phyloP scores from a whole-genome alignment of 1,140 invertebrate species.

The Zaprionus ghesquierei region DNA sequence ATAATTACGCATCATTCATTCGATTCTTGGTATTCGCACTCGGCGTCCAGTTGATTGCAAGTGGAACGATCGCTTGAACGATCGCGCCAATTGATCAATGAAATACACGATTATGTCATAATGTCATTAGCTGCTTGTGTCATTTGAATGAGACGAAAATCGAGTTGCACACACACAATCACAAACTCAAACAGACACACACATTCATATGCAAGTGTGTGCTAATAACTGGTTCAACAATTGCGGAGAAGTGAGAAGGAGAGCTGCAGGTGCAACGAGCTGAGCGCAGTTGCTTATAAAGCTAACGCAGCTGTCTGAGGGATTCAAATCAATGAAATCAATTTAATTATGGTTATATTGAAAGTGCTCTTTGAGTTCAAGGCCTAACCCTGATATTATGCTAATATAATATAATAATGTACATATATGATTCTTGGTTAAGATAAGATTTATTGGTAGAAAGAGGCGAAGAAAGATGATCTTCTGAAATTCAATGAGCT shows the following conservation, averaged over 20 bases:
- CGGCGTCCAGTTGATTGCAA: not conserved
- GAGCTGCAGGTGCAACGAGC: not conserved
- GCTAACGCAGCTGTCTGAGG: not conserved
- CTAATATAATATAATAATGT: too few relatives aligned
- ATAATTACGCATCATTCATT: not conserved
- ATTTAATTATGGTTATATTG: not conserved
- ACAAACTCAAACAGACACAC: not conserved
- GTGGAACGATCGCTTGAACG: slow-evolving; percentile 16
- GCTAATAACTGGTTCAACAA: slow-evolving; percentile 15
- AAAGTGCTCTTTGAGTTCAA: not conserved
- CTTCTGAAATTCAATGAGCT: not conserved
- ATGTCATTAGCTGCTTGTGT: slow-evolving; percentile 23
- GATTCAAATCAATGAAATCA: not conserved
- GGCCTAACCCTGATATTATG: not conserved
- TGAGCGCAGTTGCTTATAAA: not conserved
- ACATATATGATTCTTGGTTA: too few relatives aligned
- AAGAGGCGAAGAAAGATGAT: not conserved
- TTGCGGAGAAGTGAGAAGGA: not conserved
- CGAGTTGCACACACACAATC: not conserved
- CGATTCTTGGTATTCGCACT: not conserved
- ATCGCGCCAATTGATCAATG: slow-evolving; percentile 31
- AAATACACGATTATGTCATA: slow-evolving; percentile 27
- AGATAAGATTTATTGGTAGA: not conserved
- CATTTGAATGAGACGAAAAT: slow-evolving; percentile 29
- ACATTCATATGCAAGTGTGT: not conserved